Evolutionary conservation across 2,888 invertebrate genomes (phyloP).

Genomic region (Nomada hirtipes): DNA sequence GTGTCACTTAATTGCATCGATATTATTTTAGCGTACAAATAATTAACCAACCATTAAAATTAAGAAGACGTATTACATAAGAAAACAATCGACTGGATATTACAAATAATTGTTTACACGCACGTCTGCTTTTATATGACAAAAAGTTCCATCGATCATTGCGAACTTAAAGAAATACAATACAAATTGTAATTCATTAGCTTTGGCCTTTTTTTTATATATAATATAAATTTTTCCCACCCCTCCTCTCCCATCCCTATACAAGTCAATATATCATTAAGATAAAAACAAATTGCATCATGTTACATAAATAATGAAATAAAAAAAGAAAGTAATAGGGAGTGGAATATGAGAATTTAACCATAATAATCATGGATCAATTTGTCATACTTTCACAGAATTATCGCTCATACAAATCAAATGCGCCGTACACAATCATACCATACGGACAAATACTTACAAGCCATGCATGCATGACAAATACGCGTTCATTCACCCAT

Average conservation of each 20-base stretch:
- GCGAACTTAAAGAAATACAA: not conserved
- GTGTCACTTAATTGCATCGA: conserved; percentile 77
- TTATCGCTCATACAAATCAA: conserved; percentile 31
- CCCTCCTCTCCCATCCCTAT: too few relatives aligned
- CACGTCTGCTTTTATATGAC: conserved; percentile 54
- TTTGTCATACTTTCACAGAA: conserved; percentile 53
- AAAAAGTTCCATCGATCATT: conserved; percentile 45
- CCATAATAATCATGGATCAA: conserved; percentile 47
- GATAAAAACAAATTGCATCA: not conserved
- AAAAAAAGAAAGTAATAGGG: not conserved
- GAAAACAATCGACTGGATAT: conserved; percentile 60
- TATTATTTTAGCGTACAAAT: conserved; percentile 82
- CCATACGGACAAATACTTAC: conserved; percentile 47
- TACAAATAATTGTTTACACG: conserved; percentile 56
- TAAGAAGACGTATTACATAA: conserved; percentile 66
- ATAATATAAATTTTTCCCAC: too few relatives aligned
- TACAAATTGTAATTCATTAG: not conserved
- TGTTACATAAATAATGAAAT: conserved; percentile 3
- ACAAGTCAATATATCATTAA: too few relatives aligned
- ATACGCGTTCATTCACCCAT: conserved; percentile 9
- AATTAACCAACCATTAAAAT: conserved; percentile 79
- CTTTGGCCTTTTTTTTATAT: not conserved
- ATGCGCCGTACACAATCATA: conserved; percentile 33
- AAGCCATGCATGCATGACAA: conserved; percentile 13
- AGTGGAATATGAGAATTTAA: not conserved